Evolutionary conservation across 2,113 vertebrate species (phyloP), one percentile per base, ranked within the genome.

Genomic region (Platycercus adscitus): DNA sequence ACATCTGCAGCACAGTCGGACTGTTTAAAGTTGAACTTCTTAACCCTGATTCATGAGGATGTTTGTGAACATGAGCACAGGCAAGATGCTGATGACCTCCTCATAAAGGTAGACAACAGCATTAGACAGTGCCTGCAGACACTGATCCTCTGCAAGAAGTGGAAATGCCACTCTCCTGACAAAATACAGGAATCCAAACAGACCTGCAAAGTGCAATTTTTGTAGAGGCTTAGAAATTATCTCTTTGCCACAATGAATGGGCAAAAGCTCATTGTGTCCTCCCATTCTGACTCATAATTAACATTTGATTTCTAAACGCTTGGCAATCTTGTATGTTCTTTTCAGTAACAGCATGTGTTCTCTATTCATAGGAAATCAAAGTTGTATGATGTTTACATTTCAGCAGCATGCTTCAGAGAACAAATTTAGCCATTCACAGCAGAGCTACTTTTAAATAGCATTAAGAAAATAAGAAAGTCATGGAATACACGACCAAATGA

Each of bases 341-440:
- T 96, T 96, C 84, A 96, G 64, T 88, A 96, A 55, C 94, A 96
- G 94, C 94, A 81, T 96, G 96, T 70, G 88, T 94, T 86, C 95
- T 93, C 86, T 93, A 65, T 96, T 97, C 94, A 80, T 39, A 86
- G 93, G 56, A 91, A 97, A 96, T 96, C 92, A 95, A 95, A 93
- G 92, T 86, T 88, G 76, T 83, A 26, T 83, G 60, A 78, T 95
- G 93, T 96, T 96, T 97, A 90, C 81, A 81, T 93, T 96, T 93
- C 86, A 93, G 76, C 95, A 85, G 89, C 29, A 0, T 53, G 71
- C 88, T 95, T 95, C 78, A 55, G 81, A 93, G 93, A 91, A 96
- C 1, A 0, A 80, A 95, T 94, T 93, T 77, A 94, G 84, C 80
- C 80, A 79, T 91, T 93, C 90, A 92, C 85, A 86, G 83, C 82